phyloP scores from a whole-genome alignment of 2,113 vertebrate species.

The Pampusana beccarii region DNA sequence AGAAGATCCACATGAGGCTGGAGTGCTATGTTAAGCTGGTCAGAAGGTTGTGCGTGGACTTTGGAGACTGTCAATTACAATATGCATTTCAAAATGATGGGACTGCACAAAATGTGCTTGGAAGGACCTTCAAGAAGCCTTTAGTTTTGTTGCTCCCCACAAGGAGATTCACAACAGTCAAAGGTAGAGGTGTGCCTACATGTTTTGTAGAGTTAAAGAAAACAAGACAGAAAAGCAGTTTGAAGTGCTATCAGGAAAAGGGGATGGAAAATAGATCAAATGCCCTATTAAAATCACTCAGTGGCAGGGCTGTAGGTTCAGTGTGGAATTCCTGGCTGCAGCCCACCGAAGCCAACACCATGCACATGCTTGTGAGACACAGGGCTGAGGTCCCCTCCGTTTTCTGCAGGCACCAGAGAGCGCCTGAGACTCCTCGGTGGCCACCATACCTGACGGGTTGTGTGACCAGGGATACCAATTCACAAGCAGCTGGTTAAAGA shows the following conservation, averaged over 20 bases:
- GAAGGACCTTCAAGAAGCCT: not conserved
- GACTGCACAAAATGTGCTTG: not conserved
- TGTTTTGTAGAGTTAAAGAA: not conserved
- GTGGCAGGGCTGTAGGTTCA: not conserved
- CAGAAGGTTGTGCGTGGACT: not conserved
- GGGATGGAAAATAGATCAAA: not conserved
- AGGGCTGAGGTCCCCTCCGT: not conserved
- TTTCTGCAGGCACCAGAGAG: not conserved
- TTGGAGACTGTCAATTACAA: not conserved
- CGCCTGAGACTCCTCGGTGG: rapidly evolving
- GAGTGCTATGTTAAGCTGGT: not conserved
- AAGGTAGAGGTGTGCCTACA: not conserved
- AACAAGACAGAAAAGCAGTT: not conserved
- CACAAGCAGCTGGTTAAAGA: rapidly evolving
- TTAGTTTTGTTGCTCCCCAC: not conserved
- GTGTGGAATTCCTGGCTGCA: not conserved
- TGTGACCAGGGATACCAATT: not conserved
- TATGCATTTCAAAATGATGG: not conserved
- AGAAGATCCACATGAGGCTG: not conserved
- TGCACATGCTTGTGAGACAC: not conserved
- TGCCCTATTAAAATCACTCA: not conserved
- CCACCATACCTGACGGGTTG: not conserved
- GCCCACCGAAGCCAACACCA: not conserved
- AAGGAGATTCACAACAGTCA: not conserved
- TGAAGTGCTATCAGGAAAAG: not conserved